A percentile compares a stretch with the other conserved stretches of the same genome.
phyloP scores from a whole-genome alignment of 2,797 vertebrate species.

The Tenualosa thibaudeaui region DNA sequence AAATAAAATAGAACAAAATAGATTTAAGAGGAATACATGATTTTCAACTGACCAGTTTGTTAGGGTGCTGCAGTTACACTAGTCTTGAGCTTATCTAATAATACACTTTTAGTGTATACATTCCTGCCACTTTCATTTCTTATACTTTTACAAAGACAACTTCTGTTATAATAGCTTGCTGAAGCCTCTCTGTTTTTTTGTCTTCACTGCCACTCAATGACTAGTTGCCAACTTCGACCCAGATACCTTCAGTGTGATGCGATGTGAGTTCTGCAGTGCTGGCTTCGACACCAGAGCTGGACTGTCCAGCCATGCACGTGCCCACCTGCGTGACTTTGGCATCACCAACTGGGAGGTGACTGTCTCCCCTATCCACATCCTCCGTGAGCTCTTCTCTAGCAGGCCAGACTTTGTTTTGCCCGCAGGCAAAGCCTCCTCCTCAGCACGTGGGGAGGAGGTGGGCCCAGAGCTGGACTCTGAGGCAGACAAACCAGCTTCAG shows the following conservation, averaged over 20 bases:
- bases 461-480: constrained; percentile 57
- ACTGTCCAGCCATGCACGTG: constrained; percentile 93
- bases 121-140: not conserved
- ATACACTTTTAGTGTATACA: not conserved
- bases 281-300: constrained; percentile 94
- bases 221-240: constrained; percentile 97
- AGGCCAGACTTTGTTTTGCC: constrained; percentile 83
- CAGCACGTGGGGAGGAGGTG: constrained; percentile 59
- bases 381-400: constrained; percentile 90
- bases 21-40: not conserved
- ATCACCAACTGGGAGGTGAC: constrained; percentile 99
- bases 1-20: not conserved
- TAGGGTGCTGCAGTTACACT: not conserved
- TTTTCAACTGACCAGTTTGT: not conserved
- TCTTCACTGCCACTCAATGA: constrained; percentile 38
- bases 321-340: constrained; percentile 93
- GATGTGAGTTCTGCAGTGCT: constrained; percentile 95
- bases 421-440: constrained; percentile 71
- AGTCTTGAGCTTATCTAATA: not conserved
- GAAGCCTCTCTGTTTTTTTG: constrained; percentile 29
- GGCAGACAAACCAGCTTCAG: constrained; percentile 31
- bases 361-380: constrained; percentile 91
- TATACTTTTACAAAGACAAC: not conserved
- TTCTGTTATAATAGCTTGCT: not conserved
- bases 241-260: constrained; percentile 94